Evolutionary conservation across 2,888 invertebrate species (phyloP), one percentile per base, ranked within the genome.

Genomic region (Palloptera scutellata): DNA sequence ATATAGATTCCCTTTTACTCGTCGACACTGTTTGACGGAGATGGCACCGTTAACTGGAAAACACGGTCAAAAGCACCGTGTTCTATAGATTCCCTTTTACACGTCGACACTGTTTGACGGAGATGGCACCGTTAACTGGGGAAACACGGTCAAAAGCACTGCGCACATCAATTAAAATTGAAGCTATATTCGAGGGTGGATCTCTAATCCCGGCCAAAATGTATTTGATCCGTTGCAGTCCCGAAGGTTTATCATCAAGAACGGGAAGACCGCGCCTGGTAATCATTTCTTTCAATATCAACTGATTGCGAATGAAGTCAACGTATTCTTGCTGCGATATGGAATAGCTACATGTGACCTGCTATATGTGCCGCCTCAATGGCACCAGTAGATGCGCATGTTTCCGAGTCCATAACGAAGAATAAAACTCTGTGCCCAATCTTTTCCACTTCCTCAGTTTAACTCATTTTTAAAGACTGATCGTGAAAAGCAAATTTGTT

Each of bases 351-450:
- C 73, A 92, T 88, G 68, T 92, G 94, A 72, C 95, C 93, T 73
- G 96, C 92, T 72, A 94, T 87, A 84, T 96, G 94, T 63, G 96
- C 95, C 67, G 94, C 95, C 87, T 98, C 98, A 76, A 98, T 93
- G 87, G 97, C 92, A 59, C 96, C 94, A 58, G 95, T 95, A 70
- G 95, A 94, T 73, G 96, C 95, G 73, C 98, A 89, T 73, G 98
- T 98, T 86, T 96, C 93, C 83, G 94, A 95, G 87, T 98, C 97
- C 81, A 98, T 90, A 73, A 98, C 97, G 86, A 96, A 98, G 77
- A 98, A 91, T 73, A 98, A 87, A 73, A 97, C 91, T 67, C 93
- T 91, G n/a, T n/a, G n/a, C n/a, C n/a, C n/a, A n/a, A n/a, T n/a
- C n/a, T n/a, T n/a, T n/a, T n/a, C n/a, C n/a, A n/a, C n/a, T n/a